Evolutionary conservation across 30 jellyfish, hydroid and myxozoan genomes (phyloP), one percentile per base, ranked within the genome.

Genomic region (Aurelia sp.): DNA sequence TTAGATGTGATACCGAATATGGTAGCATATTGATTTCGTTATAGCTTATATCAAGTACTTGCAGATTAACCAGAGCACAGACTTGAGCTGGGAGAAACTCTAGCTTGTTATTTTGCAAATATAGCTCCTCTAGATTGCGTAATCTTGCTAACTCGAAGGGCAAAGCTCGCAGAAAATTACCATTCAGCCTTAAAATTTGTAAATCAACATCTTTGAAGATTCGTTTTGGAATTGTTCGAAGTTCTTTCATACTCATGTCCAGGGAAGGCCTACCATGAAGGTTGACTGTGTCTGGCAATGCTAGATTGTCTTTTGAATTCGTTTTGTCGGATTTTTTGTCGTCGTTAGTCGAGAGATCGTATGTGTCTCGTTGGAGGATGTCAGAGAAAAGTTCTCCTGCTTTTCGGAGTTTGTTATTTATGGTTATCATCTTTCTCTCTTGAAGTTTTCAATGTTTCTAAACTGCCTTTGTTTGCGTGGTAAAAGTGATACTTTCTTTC

Each of bases 51-150:
- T 86, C 89, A 13, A 86, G 89, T 47, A 76, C 88, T 65, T 75
- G 85, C 47, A 86, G 68, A 13, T 76, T 74, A 3, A 67, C 71
- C 55, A 86, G 27, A 9, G 78, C 95, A 35, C 95, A 86, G 1
- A 86, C 79, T 86, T 86, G 95, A 0, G 95, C 95, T 17, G 95
- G 95, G 10, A 86, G 85, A 47, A 86, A 86, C 40, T 67, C 85
- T 4, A 86, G 84, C 11, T 86, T 52, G 85, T 86, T 86, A 79
- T 86, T 86, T 47, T 86, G 95, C 55, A 44, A 60, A 35, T 86
- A 66, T 6, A 86, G 77, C 63, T 86, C 95, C 67, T 86, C 89
- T 15, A 86, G 73, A 17, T 86, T 58, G 20, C 85, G 73, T 40
- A 86, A 69, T 65, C 73, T 65, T 13, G 85, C 55, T 47, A 86